Percentiles rank a stretch among this genome's conserved stretches.
phyloP scores from a whole-genome alignment of 2,113 vertebrate species.

The Zosterops japonicus region DNA sequence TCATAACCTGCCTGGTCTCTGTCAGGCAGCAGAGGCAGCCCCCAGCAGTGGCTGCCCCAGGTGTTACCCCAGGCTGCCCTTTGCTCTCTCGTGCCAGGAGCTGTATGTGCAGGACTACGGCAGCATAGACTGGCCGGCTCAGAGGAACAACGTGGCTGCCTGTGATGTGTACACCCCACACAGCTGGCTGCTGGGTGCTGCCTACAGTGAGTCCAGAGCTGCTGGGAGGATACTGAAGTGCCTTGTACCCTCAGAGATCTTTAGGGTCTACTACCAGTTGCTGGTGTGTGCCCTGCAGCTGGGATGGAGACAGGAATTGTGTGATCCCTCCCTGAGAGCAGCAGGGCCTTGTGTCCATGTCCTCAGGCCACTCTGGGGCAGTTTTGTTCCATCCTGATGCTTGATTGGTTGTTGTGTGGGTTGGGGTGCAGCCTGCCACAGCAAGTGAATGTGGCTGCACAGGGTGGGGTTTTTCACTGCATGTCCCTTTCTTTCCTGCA shows the following conservation, averaged over 20 bases:
- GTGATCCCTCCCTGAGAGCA: not conserved
- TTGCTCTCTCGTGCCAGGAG: conserved; percentile 76
- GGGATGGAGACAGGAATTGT: not conserved
- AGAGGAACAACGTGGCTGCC: conserved; percentile 85
- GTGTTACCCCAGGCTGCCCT: not conserved
- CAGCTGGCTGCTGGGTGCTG: conserved; percentile 80
- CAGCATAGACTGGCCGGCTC: conserved; percentile 89
- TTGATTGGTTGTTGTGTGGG: accelerated
- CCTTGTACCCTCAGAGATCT: not conserved
- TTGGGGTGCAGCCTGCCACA: not conserved
- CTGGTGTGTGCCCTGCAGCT: not conserved
- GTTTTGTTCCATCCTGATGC: not conserved
- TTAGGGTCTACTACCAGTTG: not conserved
- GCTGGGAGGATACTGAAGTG: not conserved
- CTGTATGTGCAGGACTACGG: conserved; percentile 90
- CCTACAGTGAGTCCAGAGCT: conserved; percentile 72
- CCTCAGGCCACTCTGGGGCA: not conserved
- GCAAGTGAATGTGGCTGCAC: not conserved
- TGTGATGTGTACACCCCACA: conserved; percentile 90
- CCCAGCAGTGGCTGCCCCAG: not conserved
- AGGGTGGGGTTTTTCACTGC: not conserved
- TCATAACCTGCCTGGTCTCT: not conserved
- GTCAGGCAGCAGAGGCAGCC: not conserved
- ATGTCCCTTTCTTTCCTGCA: conserved; percentile 40
- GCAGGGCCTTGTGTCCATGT: not conserved